Base-by-base conservation (phyloP, 2,888 invertebrate species). In the Ceramica pisi region DNA sequence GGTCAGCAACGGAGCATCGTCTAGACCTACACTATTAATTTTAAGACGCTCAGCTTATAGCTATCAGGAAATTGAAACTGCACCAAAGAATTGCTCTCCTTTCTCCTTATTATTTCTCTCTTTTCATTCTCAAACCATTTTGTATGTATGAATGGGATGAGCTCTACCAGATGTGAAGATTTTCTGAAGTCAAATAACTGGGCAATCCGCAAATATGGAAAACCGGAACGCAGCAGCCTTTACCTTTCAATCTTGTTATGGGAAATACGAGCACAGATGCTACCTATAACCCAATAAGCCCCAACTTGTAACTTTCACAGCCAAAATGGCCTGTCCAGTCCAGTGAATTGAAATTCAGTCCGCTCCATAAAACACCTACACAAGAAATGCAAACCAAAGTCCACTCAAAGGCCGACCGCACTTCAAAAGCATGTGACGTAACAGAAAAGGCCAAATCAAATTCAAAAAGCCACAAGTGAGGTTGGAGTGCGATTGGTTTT, bases 401-500 rank as follows among this genome's bases (percentile, higher is more conserved):
- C 85, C 84, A 80, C 80, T 81, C 81, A 82, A 86, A 85, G 83
- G 81, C 80, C 81, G 79, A 85, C 86, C 86, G 72, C 82, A 85
- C 85, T 84, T 86, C 87, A 89, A 85, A 83, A 83, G 78, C 82
- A 78, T 79, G 76, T 86, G 86, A 88, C 88, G 86, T 86, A 84
- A 88, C 78, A 80, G 80, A 88, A 90, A 89, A 89, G 88, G 86
- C 88, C 83, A 84, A 90, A 89, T 88, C 88, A 83, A 87, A 85
- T 82, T 83, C 82, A 88, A 89, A 90, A 88, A 88, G 90, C 87
- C 88, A 83, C 87, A 85, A 89, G 89, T 86, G 81, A 85, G 78
- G 78, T 51, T 75, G 55, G 69, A 81, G 85, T 81, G 88, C 87
- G 89, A 92, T 92, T 92, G 91, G 89, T 90, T 92, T 90, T 91